Evolutionary conservation across 1,140 invertebrate genomes (phyloP).

Genomic region (Euura saliciscinereae): DNA sequence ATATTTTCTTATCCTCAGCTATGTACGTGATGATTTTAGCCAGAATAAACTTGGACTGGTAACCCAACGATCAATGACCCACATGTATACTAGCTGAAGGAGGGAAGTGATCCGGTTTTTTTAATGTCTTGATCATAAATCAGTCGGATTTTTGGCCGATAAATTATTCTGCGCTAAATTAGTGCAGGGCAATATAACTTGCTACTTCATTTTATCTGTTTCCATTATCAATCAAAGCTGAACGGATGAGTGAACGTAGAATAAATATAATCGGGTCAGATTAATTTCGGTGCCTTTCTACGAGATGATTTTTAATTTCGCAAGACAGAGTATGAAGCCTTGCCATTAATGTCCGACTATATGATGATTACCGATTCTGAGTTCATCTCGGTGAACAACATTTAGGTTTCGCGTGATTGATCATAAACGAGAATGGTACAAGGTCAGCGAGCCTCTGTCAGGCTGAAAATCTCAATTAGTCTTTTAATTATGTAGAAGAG

Average conservation of each 20-base stretch:
- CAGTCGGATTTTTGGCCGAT: no score
- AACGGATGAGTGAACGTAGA: background rate
- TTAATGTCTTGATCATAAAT: no score
- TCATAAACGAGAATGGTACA: background rate
- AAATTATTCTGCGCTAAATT: no score
- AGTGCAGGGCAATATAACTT: no score
- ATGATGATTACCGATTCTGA: no score
- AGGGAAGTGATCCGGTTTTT: background rate
- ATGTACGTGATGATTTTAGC: background rate
- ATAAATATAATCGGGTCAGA: slow-evolving; percentile 1
- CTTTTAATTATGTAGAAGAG: background rate
- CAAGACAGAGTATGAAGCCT: background rate
- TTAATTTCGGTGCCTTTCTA: background rate
- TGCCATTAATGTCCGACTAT: background rate
- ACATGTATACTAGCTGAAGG: background rate
- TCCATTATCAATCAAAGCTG: no score
- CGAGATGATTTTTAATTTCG: background rate
- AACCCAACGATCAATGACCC: background rate
- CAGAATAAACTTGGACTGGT: background rate
- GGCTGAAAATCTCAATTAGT: background rate
- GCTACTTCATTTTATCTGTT: no score
- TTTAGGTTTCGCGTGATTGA: background rate
- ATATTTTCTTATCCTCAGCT: background rate
- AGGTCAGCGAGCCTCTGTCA: background rate
- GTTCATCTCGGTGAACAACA: no score